phyloP scores from a whole-genome alignment of 2,113 vertebrate genomes.

The Bothrops jararaca region DNA sequence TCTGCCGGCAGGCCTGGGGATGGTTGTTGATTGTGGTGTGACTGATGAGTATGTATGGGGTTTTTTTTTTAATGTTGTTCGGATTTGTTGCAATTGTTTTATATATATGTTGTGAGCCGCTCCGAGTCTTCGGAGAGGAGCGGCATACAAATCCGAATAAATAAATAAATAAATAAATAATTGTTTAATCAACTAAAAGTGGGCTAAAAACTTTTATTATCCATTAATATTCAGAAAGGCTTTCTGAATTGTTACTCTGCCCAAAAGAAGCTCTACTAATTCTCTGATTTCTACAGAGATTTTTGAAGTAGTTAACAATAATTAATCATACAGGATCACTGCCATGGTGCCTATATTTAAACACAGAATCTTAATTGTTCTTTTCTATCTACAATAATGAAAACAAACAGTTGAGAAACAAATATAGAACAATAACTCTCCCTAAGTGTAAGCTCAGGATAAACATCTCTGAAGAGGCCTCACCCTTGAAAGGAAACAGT shows the following conservation, averaged over 20 bases:
- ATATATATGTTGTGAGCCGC: too few species aligned
- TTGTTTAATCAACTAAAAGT: background rate
- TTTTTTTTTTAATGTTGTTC: too few species aligned
- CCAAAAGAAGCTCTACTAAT: background rate
- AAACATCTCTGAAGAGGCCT: background rate
- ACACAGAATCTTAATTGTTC: background rate
- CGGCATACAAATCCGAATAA: too few species aligned
- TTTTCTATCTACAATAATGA: background rate
- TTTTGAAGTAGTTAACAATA: background rate
- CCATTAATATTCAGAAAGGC: background rate
- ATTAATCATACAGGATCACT: background rate
- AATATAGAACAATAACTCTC: background rate
- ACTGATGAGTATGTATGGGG: too few species aligned
- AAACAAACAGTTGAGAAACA: background rate
- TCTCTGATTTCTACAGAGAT: background rate
- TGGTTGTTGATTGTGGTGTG: too few species aligned
- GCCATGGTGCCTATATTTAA: background rate
- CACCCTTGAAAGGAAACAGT: slow-evolving; percentile 15
- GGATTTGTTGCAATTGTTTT: too few species aligned
- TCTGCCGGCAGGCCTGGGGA: too few species aligned
- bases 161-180: too few species aligned
- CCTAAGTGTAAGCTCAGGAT: background rate
- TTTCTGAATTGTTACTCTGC: background rate
- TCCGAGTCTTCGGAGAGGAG: too few species aligned
- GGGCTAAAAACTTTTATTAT: background rate